Conservation (phyloP, 2,797 vertebrate genomes). For the Lithobates pipiens region DNA sequence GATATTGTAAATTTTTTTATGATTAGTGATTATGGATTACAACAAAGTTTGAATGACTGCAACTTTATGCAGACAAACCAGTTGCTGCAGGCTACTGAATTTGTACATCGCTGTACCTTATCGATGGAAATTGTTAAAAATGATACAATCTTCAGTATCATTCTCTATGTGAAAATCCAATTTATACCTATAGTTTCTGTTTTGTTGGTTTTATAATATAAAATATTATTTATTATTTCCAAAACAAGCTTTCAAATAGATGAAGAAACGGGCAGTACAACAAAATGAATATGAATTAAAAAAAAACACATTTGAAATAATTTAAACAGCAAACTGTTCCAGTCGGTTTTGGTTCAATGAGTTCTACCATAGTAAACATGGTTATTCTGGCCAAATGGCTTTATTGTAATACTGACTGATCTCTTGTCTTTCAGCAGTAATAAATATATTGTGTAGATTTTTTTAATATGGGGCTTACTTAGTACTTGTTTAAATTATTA, state of each 20-base stretch:
- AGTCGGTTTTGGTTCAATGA: conserved; percentile 13
- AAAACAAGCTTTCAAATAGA: too few species aligned
- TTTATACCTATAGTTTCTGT: too few species aligned
- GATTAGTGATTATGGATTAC: background rate
- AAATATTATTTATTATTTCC: background rate
- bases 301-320: conserved; percentile 11
- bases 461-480: conserved; percentile 63
- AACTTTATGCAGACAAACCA: background rate
- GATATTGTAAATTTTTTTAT: too few species aligned
- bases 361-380: conserved; percentile 1
- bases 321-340: conserved; percentile 10
- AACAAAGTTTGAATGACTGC: background rate
- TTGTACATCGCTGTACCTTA: too few species aligned
- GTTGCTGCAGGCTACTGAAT: too few species aligned
- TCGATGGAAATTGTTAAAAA: too few species aligned
- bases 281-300: background rate
- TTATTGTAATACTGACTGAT: conserved; percentile 20
- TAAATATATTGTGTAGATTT: conserved; percentile 14
- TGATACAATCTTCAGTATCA: too few species aligned
- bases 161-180: too few species aligned
- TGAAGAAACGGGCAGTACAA: background rate
- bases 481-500: conserved; percentile 59
- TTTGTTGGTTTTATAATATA: background rate
- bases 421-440: background rate
- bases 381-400: background rate